Evolutionary conservation across 1,140 invertebrate genomes (phyloP).

Genomic region (Drosophila melanica): DNA sequence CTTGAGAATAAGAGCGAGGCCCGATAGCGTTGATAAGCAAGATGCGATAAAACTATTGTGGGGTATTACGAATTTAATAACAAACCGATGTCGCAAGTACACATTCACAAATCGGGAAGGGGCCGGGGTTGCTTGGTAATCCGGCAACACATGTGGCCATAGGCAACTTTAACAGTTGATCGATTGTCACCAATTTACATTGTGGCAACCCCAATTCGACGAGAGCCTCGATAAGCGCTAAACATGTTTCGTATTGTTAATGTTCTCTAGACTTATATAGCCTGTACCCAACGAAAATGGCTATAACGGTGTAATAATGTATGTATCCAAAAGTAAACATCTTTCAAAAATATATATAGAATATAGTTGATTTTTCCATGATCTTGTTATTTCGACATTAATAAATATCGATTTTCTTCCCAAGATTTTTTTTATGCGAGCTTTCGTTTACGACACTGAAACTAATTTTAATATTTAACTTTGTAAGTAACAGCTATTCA

Average conservation of each 20-base stretch:
- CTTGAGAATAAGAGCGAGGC: constrained; percentile 16
- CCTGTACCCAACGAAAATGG: no score
- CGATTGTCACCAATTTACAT: constrained; percentile 35
- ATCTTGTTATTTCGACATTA: no score
- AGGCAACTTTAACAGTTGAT: constrained; percentile 37
- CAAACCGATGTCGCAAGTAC: constrained; percentile 37
- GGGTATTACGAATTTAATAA: constrained; percentile 51
- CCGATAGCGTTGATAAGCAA: constrained; percentile 45
- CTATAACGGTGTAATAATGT: no score
- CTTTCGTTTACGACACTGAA: no score
- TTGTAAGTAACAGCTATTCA: no score
- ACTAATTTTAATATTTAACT: no score
- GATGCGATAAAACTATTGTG: constrained; percentile 42
- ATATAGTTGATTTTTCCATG: no score
- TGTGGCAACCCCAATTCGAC: constrained; percentile 34
- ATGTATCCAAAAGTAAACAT: no score
- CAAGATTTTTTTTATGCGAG: no score
- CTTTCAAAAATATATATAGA: no score
- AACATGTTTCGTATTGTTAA: constrained; percentile 15
- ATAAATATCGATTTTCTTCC: no score
- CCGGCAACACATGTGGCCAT: constrained; percentile 18
- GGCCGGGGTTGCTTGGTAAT: constrained; percentile 10
- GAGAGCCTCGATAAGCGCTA: constrained; percentile 16
- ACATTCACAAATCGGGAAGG: not conserved
- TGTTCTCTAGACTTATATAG: not conserved